phyloP scores from a whole-genome alignment of 2,888 invertebrate species.

The Leptinotarsa tumamoca region DNA sequence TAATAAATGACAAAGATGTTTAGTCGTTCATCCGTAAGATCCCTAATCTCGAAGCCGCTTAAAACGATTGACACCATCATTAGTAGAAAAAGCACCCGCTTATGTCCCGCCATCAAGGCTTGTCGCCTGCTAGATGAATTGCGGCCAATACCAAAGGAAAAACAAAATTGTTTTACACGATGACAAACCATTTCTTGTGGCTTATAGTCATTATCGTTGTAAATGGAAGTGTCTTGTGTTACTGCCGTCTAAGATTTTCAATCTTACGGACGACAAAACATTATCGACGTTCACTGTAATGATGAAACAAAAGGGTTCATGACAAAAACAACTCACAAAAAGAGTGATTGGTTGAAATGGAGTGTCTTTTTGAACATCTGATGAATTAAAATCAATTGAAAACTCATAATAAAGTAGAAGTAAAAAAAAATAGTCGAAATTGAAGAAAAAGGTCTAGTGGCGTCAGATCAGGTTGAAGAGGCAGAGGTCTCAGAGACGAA shows the following conservation, averaged over 20 bases:
- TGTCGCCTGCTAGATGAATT: conserved; percentile 52
- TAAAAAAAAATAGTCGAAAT: too few species aligned
- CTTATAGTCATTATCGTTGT: conserved; percentile 23
- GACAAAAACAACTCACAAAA: too few species aligned
- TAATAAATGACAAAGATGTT: conserved; percentile 43
- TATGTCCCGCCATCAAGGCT: conserved; percentile 51
- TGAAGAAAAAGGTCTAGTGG: too few species aligned
- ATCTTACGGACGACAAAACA: neutral
- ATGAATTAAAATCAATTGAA: too few species aligned
- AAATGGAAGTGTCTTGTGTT: conserved; percentile 15
- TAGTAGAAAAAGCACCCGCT: conserved; percentile 60
- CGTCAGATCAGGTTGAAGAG: too few species aligned
- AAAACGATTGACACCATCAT: conserved; percentile 58
- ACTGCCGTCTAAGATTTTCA: neutral
- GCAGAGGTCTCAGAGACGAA: too few species aligned
- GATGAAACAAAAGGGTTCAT: too few species aligned
- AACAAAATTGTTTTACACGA: conserved; percentile 42
- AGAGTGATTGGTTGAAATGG: too few species aligned
- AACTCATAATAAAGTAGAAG: too few species aligned
- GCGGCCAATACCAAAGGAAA: conserved; percentile 38
- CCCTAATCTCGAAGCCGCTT: conserved; percentile 52
- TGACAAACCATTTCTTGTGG: conserved; percentile 38
- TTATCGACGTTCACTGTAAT: neutral
- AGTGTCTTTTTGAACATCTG: too few species aligned
- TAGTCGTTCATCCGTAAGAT: conserved; percentile 43